Evolutionary conservation across 2,888 invertebrate species (phyloP).

Genomic region (Agonopterix arenella): DNA sequence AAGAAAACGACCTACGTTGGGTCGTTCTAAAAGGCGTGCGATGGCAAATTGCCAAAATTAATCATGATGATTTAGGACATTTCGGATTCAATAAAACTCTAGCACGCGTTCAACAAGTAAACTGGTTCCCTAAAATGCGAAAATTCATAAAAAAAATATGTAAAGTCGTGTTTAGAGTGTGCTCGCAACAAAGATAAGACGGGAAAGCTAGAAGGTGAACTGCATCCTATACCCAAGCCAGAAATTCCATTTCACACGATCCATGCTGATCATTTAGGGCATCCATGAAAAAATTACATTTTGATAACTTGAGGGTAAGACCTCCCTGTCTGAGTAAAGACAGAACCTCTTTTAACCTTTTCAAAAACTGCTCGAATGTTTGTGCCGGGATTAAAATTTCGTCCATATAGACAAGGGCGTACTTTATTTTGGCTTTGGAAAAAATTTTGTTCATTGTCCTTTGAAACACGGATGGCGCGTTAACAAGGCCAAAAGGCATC

Average conservation of each 20-base stretch:
- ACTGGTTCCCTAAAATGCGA: too few species aligned
- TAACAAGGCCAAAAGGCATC: constrained; percentile 10
- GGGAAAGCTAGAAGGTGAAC: too few species aligned
- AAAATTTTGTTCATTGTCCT: constrained; percentile 27
- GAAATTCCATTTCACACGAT: neutral
- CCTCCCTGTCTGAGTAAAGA: neutral
- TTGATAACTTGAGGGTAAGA: neutral
- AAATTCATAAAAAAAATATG: too few species aligned
- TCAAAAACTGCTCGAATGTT: neutral
- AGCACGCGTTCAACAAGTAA: too few species aligned
- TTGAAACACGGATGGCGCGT: constrained; percentile 39
- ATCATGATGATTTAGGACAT: too few species aligned
- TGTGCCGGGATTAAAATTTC: neutral
- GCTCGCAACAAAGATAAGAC: too few species aligned
- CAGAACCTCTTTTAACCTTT: neutral
- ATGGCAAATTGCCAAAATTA: too few species aligned
- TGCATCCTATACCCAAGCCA: too few species aligned
- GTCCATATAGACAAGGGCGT: neutral
- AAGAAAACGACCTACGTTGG: neutral
- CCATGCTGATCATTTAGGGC: neutral
- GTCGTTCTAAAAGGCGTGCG: too few species aligned
- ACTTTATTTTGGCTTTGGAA: neutral
- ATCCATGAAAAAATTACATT: constrained; percentile 9
- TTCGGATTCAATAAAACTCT: too few species aligned
- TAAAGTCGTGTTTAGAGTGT: too few species aligned